Conservation (phyloP, 1,140 invertebrate species). For the Cheumatopsyche charites region DNA sequence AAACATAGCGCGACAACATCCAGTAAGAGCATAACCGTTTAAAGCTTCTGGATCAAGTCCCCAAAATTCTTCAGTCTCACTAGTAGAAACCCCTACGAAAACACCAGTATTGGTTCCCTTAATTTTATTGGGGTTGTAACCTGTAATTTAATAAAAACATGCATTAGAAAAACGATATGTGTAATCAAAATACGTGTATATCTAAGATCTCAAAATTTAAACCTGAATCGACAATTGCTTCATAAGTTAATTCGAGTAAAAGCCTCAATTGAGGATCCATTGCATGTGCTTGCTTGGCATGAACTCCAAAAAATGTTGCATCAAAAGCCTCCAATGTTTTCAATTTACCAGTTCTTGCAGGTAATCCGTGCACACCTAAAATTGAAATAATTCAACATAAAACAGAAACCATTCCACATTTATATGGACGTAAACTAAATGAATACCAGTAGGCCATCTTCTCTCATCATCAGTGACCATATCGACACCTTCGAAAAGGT, state of each 20-base stretch:
- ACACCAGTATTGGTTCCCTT: conserved; percentile 87
- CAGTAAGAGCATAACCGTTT: conserved; percentile 91
- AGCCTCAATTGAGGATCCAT: conserved; percentile 96
- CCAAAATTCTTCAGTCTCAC: conserved; percentile 87
- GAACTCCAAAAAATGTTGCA: conserved; percentile 92
- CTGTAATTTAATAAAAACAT: conserved; percentile 53
- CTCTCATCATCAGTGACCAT: conserved; percentile 84
- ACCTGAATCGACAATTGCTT: conserved; percentile 93
- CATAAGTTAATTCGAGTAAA: conserved; percentile 91
- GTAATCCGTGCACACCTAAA: conserved; percentile 77
- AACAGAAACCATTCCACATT: too few relatives aligned
- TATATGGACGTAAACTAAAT: not conserved
- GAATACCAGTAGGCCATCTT: conserved; percentile 70
- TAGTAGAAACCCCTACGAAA: conserved; percentile 85
- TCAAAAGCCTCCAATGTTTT: conserved; percentile 89
- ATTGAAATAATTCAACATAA: not conserved
- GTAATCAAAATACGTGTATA: not conserved
- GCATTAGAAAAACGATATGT: conserved; percentile 29
- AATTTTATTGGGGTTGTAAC: conserved; percentile 79
- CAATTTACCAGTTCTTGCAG: conserved; percentile 84
- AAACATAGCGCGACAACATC: conserved; percentile 94
- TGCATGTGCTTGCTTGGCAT: conserved; percentile 89
- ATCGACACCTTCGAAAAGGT: conserved; percentile 81
- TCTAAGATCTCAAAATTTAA: conserved; percentile 24
- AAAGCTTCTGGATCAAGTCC: conserved; percentile 74